Base-by-base conservation (phyloP, 2,888 invertebrate genomes). In the Epinotia demarniana region DNA sequence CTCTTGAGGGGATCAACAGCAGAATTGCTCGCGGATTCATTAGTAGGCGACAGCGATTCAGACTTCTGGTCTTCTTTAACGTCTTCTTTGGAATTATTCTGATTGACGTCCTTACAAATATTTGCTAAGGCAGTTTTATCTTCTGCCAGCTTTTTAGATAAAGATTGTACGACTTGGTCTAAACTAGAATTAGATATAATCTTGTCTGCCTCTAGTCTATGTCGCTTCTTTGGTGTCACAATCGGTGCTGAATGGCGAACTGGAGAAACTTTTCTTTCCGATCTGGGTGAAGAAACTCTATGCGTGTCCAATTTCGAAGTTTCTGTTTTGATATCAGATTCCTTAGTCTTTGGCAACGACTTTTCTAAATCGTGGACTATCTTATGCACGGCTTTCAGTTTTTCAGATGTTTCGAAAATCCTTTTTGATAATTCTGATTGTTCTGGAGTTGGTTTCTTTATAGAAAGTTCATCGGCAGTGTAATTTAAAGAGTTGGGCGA, bases 181-280 rank as follows among this genome's bases (percentile, higher is more conserved):
- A 94, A 86, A 74, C 87, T 91, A 9, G 91, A 88, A 81, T 89
- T 86, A 67, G 89, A 85, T 60, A 91, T 85, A 55, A 87, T 89
- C 80, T 92, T 93, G 58, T 95, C 95, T 33, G 95, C 93, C 89
- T 97, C 97, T 69, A 96, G 83, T 78, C 97, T 91, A 83, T 97
- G 97, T 0, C 97, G 93, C 83, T 97, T 97, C 83, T 97, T 97
- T 0, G 97, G 97, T 0, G 97, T 96, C 1, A 96, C 96, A 27
- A 94, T 93, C 27, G 94, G 94, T 23, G 94, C 91, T 16, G 90
- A 84, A 82, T 92, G 91, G 71, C 91, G 88, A 53, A 89, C 79
- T 12, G 91, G 91, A 8, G 91, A 90, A 43, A 85, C 81, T 83
- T 91, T 92, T n/a, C 85, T 81, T 82, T 91, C 93, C 76, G 87